Evolutionary conservation across 2,888 invertebrate genomes (phyloP).

Genomic region (Amiota mariae): DNA sequence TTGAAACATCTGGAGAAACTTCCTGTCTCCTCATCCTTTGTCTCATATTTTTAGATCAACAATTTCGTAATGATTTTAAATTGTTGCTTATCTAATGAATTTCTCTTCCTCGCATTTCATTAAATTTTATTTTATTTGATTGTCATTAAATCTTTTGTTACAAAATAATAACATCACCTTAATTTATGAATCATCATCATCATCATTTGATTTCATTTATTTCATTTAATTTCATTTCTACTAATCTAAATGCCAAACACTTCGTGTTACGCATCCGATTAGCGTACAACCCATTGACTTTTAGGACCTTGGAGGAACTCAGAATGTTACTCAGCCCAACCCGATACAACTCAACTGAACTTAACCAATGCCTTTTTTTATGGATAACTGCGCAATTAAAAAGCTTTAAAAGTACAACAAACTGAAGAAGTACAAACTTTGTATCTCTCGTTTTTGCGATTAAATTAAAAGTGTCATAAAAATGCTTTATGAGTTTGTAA

Average conservation of each 20-base stretch:
- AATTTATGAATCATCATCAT: too few species aligned
- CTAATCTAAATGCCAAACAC: not conserved
- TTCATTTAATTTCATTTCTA: not conserved
- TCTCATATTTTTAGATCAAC: too few species aligned
- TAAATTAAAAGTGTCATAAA: conserved; percentile 63
- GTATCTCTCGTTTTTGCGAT: conserved; percentile 46
- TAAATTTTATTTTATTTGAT: too few species aligned
- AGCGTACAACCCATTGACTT: not conserved
- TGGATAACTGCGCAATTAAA: conserved; percentile 5
- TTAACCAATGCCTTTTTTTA: conserved; percentile 2
- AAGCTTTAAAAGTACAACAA: not conserved
- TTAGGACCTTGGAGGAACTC: not conserved
- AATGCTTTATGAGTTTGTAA: conserved; percentile 26
- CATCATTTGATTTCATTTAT: too few species aligned
- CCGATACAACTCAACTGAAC: not conserved
- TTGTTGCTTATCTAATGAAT: too few species aligned
- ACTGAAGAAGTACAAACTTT: not conserved
- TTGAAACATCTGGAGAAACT: too few species aligned
- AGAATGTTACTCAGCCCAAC: not conserved
- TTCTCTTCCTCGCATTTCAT: too few species aligned
- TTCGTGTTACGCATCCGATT: not conserved
- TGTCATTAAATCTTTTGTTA: too few species aligned
- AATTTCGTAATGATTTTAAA: too few species aligned
- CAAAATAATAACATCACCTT: too few species aligned
- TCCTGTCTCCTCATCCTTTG: too few species aligned